Evolutionary conservation across 2,888 invertebrate species (phyloP).

Genomic region (Spilarctia lutea): DNA sequence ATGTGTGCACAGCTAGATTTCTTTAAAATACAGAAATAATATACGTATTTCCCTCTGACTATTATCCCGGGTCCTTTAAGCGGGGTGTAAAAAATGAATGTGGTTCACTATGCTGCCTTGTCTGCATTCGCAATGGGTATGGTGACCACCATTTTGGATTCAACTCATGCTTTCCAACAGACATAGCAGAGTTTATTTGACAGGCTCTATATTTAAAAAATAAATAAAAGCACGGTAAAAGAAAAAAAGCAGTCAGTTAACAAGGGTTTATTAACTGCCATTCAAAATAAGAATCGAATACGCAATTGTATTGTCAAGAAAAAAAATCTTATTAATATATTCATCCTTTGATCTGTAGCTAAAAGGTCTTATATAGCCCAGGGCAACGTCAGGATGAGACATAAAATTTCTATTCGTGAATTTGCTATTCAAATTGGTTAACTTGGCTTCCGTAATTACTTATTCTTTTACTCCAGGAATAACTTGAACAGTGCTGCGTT

Average conservation of each 20-base stretch:
- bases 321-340: conserved; percentile 50
- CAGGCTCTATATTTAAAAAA: neutral
- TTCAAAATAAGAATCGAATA: conserved; percentile 46
- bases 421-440: conserved; percentile 68
- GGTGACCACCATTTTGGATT: too few species aligned
- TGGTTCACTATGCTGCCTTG: too few species aligned
- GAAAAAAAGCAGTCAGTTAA: conserved; percentile 35
- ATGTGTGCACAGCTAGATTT: too few species aligned
- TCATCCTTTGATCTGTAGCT: conserved; percentile 51
- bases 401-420: conserved; percentile 60
- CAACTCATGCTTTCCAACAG: too few species aligned
- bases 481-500: conserved; percentile 40
- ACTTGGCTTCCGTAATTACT: conserved; percentile 62
- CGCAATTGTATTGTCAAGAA: conserved; percentile 38
- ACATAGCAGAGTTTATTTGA: too few species aligned
- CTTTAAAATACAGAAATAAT: too few species aligned
- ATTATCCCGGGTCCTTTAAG: too few species aligned
- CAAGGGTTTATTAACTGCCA: conserved; percentile 43
- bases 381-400: conserved; percentile 37
- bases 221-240: neutral
- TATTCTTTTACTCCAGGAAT: conserved; percentile 60
- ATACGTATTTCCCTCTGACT: too few species aligned
- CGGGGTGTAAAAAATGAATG: too few species aligned
- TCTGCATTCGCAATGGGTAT: too few species aligned
- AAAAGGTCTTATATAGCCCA: conserved; percentile 40